Evolutionary conservation across 2,113 vertebrate species (phyloP), one percentile per base, ranked within the genome.

Genomic region (Cromileptes altivelis): DNA sequence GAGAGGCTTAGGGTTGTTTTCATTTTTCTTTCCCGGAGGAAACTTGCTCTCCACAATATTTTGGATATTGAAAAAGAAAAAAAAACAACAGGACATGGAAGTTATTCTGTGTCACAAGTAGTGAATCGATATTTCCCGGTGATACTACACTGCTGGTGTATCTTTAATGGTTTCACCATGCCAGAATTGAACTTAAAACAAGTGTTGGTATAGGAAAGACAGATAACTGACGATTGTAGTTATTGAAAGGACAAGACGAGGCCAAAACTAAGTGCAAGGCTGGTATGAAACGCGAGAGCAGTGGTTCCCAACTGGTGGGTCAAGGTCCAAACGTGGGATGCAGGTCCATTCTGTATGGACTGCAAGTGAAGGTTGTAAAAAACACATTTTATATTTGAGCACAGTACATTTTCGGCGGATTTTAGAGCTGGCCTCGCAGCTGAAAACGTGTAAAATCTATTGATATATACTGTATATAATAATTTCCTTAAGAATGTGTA

Each of bases 121-220:
- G 73, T 69, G 1, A 78, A 70, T 87, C 53, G n/a, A 55, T 82
- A 78, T 75, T 50, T 82, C 47, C 40, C 65, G 50, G 60, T 62
- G 69, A 67, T 58, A 69, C 45, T 30, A 17, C 33, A 68, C 13
- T 25, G 53, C 42, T 75, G 45, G 25, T 49, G 12, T 81, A 8
- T 75, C 60, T 55, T 19, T 55, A 52, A 64, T 33, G 27, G 45
- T 75, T 81, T 52, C 27, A 42, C 25, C n/a, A 52, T 27, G 27
- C 58, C 12, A 56, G 21, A 65, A 14, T 0, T 52, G 27, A 33
- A 49, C 33, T 53, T 37, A 65, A 27, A 42, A 30, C n/a, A n/a
- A 30, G 14, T 30, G 17, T 23, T 58, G 17, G n/a, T 13, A 23
- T 52, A 6, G 6, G 53, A 79, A 6, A n/a, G 17, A 19, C 17